These are phyloP conservation scores for Alces alces DNA, from an alignment of 2,113 vertebrate species.

Conservation along the genomic window DNA sequence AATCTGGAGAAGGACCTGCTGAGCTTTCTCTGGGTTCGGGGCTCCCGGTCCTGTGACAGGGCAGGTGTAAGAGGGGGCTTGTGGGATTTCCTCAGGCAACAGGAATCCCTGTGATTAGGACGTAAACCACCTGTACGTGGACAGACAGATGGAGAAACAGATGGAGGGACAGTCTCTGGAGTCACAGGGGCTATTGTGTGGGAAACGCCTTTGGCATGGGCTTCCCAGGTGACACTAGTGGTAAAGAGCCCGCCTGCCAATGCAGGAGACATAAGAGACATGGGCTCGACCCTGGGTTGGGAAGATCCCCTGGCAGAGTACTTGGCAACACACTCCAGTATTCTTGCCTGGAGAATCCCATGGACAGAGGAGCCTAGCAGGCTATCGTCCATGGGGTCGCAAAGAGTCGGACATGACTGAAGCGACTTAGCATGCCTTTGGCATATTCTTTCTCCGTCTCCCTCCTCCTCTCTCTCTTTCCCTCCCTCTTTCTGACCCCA, in stretches of 20 bases:
- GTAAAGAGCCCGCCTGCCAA: background rate
- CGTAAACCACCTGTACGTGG: fast-evolving
- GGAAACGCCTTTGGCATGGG: background rate
- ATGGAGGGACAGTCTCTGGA: background rate
- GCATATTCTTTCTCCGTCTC: fast-evolving
- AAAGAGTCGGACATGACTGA: background rate
- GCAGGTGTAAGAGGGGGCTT: background rate
- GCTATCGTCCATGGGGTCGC: background rate
- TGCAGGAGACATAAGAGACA: background rate
- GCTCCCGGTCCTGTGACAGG: fast-evolving
- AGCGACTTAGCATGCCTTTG: background rate
- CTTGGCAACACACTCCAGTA: background rate
- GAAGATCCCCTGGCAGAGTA: background rate
- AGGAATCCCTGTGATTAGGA: fast-evolving
- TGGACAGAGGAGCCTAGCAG: background rate
- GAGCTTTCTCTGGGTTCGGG: fast-evolving
- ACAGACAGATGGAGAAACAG: background rate
- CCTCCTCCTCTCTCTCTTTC: fast-evolving
- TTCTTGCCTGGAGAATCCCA: background rate
- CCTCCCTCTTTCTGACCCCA: background rate
- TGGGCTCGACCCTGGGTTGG: background rate
- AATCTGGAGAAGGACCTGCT: background rate
- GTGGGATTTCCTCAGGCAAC: background rate
- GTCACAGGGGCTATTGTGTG: background rate
- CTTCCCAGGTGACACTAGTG: background rate